Conservation (phyloP, 1,140 invertebrate genomes). For the Drosophila simulans region DNA sequence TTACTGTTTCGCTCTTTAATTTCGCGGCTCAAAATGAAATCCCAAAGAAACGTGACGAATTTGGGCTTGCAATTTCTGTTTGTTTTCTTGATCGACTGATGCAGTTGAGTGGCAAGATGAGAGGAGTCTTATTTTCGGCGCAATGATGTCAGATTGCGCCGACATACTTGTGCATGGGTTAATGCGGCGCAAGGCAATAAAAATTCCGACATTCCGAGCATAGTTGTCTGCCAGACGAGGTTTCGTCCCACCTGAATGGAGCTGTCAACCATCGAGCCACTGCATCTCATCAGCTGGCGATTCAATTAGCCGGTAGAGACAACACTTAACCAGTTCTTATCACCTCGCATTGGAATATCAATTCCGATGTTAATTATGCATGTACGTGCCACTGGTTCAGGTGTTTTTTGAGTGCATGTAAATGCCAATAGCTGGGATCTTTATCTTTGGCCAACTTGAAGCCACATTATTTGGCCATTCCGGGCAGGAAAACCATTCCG, state of each 20-base stretch:
- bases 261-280: conserved; percentile 53
- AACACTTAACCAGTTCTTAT: conserved; percentile 22
- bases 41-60: conserved; percentile 59
- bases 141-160: conserved; percentile 44
- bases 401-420: conserved; percentile 48
- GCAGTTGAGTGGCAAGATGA: conserved; percentile 46
- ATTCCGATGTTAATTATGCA: conserved; percentile 36
- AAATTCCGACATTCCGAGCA: conserved; percentile 55
- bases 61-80: conserved; percentile 55
- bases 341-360: conserved; percentile 7
- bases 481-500: conserved; percentile 10
- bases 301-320: conserved; percentile 33
- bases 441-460: not conserved
- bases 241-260: conserved; percentile 67
- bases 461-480: conserved; percentile 14
- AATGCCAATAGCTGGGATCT: conserved; percentile 26
- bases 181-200: conserved; percentile 54
- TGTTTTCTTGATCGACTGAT: conserved; percentile 39
- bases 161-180: conserved; percentile 35
- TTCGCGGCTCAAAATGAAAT: conserved; percentile 3
- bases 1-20: conserved; percentile 53
- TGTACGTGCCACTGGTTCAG: conserved; percentile 28
- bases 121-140: conserved; percentile 67
- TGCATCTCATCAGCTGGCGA: conserved; percentile 31
- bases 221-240: conserved; percentile 32